phyloP scores from a whole-genome alignment of 2,113 vertebrate species.

The Actinemys pallida region DNA sequence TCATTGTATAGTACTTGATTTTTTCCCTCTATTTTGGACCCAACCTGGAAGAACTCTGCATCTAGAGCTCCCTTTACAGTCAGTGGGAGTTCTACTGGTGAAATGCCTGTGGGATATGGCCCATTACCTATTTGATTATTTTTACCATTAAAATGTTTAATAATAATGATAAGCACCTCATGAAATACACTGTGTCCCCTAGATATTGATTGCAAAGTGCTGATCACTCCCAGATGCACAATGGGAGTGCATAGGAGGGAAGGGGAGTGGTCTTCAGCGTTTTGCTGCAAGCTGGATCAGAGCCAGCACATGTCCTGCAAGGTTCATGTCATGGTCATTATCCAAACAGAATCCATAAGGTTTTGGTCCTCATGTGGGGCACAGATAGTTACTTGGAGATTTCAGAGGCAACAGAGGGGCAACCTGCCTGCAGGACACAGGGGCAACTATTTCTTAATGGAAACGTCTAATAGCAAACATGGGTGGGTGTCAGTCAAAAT shows the following conservation, averaged over 20 bases:
- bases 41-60: neutral
- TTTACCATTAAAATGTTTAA: neutral
- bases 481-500: neutral
- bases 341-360: neutral
- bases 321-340: neutral
- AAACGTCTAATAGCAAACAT: neutral
- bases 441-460: neutral
- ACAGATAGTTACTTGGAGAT: neutral
- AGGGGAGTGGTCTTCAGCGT: neutral
- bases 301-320: neutral
- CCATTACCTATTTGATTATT: neutral
- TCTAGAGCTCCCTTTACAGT: neutral
- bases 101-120: neutral
- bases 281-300: neutral
- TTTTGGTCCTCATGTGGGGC: neutral
- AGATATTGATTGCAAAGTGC: neutral
- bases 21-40: neutral
- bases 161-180: neutral
- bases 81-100: neutral
- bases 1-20: neutral
- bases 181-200: neutral
- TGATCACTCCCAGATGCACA: neutral
- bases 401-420: neutral
- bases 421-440: neutral
- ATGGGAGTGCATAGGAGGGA: neutral